Conservation (phyloP, 1,140 invertebrate species). For the Drosophila mauritiana region DNA sequence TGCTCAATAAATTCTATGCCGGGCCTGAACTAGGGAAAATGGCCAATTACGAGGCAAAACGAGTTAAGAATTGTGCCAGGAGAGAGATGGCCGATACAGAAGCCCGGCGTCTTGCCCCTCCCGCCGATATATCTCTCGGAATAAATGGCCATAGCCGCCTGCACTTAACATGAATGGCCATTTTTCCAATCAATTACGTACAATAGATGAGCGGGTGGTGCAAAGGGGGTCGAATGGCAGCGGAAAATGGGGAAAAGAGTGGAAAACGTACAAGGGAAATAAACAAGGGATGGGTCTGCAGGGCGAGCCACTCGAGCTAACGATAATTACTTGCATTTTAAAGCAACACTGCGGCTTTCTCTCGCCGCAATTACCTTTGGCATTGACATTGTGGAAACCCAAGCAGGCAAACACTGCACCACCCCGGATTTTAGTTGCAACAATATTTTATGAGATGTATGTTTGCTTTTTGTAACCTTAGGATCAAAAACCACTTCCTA, state of each 20-base stretch:
- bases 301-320: constrained; percentile 17
- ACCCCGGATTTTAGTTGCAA: background rate
- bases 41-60: constrained; percentile 80
- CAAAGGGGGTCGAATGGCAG: background rate
- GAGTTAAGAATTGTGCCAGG: constrained; percentile 70
- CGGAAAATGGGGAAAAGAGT: constrained; percentile 14
- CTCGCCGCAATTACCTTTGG: constrained; percentile 50
- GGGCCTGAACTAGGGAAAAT: constrained; percentile 62
- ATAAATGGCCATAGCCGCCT: constrained; percentile 53
- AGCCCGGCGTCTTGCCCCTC: background rate
- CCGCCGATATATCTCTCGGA: constrained; percentile 25
- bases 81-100: constrained; percentile 22
- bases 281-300: constrained; percentile 13
- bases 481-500: too few species aligned
- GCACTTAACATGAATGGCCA: constrained; percentile 75
- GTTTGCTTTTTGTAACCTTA: background rate
- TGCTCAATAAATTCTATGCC: constrained; percentile 73
- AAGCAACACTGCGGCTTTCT: constrained; percentile 18
- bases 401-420: background rate
- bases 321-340: constrained; percentile 59
- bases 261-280: constrained; percentile 17
- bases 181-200: constrained; percentile 79
- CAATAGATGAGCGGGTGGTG: constrained; percentile 1
- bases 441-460: background rate
- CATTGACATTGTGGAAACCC: constrained; percentile 61